Evolutionary conservation across 2,113 vertebrate genomes (phyloP), one percentile per base, ranked within the genome.

Genomic region (Prolemur simus): DNA sequence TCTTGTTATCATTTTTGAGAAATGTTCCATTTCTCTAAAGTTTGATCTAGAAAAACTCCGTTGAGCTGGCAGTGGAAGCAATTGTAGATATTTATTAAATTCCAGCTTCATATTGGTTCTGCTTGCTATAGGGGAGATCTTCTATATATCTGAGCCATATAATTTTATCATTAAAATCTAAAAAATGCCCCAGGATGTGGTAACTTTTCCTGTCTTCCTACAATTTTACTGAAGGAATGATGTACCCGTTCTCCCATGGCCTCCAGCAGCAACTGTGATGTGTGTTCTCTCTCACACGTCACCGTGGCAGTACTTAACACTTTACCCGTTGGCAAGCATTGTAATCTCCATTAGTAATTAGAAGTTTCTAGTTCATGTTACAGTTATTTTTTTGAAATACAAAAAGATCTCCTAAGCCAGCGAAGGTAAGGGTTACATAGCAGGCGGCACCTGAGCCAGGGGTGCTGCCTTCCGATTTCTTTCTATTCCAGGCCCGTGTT

Each of bases 371-470:
- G 60, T 34, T 49, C 5, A 4, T 29, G 21, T 14, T 18, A 1
- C 11, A 8, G 29, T 23, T n/a, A 0, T 2, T 34, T 83, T 64
- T 27, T 63, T 52, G 25, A 83, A 64, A 32, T n/a, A 13, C 3
- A 9, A 27, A 9, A 32, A n/a, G 18, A 6, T 39, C 21, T 39
- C 15, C 17, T 14, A 0, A 6, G 32, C 29, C 85, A 58, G 0
- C 25, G 39, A 0, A 0, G 25, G 15, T 18, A 17, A 9, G 32
- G 42, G 0, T 45, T 32, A 17, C 25, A 8, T 47, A 18, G 73
- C 8, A 12, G 13, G 0, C 0, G 2, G 32, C 2, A 4, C 23
- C 69, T 15, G 0, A 1, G 73, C 63, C 9, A 0, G 1, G 73
- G 47, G 23, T 1, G 1, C 15, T 23, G 25, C 32, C 42, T 45